Conservation (phyloP, 2,888 invertebrate genomes). For the Notodonta ziczac region DNA sequence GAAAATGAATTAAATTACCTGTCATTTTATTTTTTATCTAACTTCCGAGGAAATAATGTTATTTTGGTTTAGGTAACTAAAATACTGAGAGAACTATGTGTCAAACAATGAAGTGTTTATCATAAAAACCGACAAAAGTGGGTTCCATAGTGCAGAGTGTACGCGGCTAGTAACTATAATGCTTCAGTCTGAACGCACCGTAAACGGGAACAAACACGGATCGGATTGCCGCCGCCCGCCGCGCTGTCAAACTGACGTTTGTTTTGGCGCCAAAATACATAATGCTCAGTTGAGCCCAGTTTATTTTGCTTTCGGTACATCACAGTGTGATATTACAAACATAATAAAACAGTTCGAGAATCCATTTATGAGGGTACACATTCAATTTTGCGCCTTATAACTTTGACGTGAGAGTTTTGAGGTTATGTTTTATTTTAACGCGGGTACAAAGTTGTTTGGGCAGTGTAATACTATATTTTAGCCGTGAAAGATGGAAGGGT, state of each 20-base stretch:
- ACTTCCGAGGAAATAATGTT: too few species aligned
- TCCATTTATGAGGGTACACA: conserved; percentile 45
- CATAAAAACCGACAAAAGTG: too few species aligned
- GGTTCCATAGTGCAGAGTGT: too few species aligned
- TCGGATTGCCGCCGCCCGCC: conserved; percentile 82
- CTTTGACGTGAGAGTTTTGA: conserved; percentile 17
- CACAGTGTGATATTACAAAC: conserved; percentile 53
- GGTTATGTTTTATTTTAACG: conserved; percentile 23
- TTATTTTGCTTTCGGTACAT: conserved; percentile 82
- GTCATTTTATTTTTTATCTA: too few species aligned
- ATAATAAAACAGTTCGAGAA: conserved; percentile 53
- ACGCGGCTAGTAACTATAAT: too few species aligned
- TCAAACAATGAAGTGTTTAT: too few species aligned
- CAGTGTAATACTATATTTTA: conserved; percentile 79
- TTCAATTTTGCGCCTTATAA: conserved; percentile 53
- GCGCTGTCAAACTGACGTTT: conserved; percentile 83
- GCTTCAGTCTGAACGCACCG: conserved; percentile 31
- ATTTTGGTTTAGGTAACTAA: too few species aligned
- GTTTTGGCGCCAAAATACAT: conserved; percentile 85
- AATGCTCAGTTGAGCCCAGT: conserved; percentile 79
- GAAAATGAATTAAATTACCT: too few species aligned
- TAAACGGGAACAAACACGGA: conserved; percentile 79
- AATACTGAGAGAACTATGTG: too few species aligned
- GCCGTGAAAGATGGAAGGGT: conserved; percentile 80
- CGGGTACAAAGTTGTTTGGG: not conserved